Evolutionary conservation across 1,140 invertebrate genomes (phyloP).

Genomic region (Drosophila oshimai): DNA sequence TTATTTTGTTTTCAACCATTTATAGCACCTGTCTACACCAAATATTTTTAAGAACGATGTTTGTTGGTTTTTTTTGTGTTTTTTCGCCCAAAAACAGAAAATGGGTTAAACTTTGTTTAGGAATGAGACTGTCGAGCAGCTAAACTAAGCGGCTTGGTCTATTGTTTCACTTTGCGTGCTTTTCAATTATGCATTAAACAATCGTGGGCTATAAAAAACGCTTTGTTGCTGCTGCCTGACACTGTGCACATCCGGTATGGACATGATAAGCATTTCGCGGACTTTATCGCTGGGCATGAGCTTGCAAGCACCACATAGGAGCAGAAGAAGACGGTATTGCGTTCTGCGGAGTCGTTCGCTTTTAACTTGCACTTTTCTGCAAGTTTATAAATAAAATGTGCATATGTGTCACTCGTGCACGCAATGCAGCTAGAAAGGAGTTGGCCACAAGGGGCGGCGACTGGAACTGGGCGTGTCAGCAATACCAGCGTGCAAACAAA

Average conservation of each 20-base stretch:
- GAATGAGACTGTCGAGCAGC: constrained; percentile 8
- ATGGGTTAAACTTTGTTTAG: constrained; percentile 30
- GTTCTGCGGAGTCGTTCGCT: constrained; percentile 31
- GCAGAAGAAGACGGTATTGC: not conserved
- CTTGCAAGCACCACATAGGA: constrained; percentile 14
- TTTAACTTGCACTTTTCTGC: constrained; percentile 54
- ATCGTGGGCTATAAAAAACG: constrained; percentile 59
- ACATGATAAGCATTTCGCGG: constrained; percentile 76
- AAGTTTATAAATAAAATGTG: constrained; percentile 81
- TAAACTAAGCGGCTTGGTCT: constrained; percentile 16
- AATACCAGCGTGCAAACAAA: constrained; percentile 77
- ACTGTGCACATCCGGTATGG: constrained; percentile 73
- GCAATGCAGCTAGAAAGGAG: constrained; percentile 39
- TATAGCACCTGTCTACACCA: not conserved
- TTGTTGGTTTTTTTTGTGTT: not conserved
- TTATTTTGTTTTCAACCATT: constrained; percentile 4
- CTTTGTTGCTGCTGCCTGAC: constrained; percentile 63
- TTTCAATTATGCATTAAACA: constrained; percentile 80
- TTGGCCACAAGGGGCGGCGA: not conserved
- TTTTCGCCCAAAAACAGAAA: constrained; percentile 6
- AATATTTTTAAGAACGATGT: not conserved
- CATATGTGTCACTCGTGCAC: constrained; percentile 75
- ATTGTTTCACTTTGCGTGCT: constrained; percentile 73
- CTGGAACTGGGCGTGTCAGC: constrained; percentile 22
- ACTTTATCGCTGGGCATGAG: constrained; percentile 62